These are phyloP conservation scores for Erethizon dorsatum DNA, from an alignment of 2,797 vertebrate species.

Conservation along the genomic window DNA sequence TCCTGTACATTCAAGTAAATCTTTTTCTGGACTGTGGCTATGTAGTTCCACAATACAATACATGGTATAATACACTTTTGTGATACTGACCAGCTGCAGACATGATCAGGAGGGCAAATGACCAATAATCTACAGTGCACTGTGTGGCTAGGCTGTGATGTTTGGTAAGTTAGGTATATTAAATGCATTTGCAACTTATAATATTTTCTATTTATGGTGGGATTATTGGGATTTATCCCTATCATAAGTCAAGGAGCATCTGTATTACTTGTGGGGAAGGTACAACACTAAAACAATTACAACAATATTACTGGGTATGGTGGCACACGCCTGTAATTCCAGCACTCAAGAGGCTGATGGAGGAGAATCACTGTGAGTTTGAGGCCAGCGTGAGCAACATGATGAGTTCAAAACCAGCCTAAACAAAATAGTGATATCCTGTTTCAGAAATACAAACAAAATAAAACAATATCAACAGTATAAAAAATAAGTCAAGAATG, in stretches of 20 bases:
- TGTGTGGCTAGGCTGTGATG: background rate
- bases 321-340: background rate
- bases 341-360: background rate
- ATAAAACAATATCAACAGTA: background rate
- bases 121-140: background rate
- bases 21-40: background rate
- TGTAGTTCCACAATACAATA: background rate
- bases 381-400: background rate
- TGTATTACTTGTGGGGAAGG: background rate
- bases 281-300: background rate
- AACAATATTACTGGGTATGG: background rate
- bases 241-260: background rate
- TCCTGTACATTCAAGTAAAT: background rate
- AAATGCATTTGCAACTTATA: background rate
- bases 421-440: background rate
- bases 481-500: background rate
- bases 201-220: background rate
- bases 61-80: background rate
- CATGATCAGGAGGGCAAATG: background rate
- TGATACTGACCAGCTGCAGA: background rate
- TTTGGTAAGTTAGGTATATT: background rate
- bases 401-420: background rate
- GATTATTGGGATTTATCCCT: background rate
- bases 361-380: background rate
- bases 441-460: background rate